Conservation (phyloP, 2,888 invertebrate genomes). For the Erannis defoliaria region DNA sequence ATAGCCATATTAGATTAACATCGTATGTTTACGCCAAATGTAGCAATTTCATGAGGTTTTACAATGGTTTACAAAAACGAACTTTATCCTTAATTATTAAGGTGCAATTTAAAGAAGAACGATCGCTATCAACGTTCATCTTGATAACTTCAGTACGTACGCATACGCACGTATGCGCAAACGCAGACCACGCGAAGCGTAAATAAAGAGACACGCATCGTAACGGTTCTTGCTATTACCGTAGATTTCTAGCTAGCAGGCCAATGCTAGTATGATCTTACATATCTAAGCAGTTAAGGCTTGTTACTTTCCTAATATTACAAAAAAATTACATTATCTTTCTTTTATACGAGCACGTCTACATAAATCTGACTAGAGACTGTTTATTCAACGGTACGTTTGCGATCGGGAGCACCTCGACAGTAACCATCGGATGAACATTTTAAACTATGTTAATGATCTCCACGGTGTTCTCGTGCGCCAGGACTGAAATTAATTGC, state of each 20-base stretch:
- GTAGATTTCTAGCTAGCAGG: constrained; percentile 32
- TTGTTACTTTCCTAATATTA: constrained; percentile 20
- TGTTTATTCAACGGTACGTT: constrained; percentile 14
- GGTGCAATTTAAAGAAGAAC: not conserved
- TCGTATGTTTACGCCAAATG: constrained; percentile 21
- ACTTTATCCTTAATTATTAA: constrained; percentile 8
- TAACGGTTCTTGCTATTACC: constrained; percentile 47
- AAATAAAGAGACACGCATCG: constrained; percentile 52
- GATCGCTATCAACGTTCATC: constrained; percentile 27
- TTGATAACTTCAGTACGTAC: constrained; percentile 36
- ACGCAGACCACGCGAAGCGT: constrained; percentile 48
- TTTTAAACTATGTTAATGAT: constrained; percentile 39
- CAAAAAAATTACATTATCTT: constrained; percentile 11
- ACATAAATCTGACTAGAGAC: constrained; percentile 2
- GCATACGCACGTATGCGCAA: constrained; percentile 38
- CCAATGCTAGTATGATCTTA: constrained; percentile 21
- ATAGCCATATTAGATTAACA: constrained; percentile 28
- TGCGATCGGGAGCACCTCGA: constrained; percentile 2
- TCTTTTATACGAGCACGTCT: constrained; percentile 6
- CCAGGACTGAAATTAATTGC: constrained; percentile 55
- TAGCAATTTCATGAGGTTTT: constrained; percentile 24
- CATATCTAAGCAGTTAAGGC: constrained; percentile 28
- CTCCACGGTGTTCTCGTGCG: constrained; percentile 26
- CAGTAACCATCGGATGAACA: constrained; percentile 29
- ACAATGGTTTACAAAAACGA: constrained; percentile 7